Conservation (phyloP, 2,113 vertebrate species). For the Hystrix cristata region DNA sequence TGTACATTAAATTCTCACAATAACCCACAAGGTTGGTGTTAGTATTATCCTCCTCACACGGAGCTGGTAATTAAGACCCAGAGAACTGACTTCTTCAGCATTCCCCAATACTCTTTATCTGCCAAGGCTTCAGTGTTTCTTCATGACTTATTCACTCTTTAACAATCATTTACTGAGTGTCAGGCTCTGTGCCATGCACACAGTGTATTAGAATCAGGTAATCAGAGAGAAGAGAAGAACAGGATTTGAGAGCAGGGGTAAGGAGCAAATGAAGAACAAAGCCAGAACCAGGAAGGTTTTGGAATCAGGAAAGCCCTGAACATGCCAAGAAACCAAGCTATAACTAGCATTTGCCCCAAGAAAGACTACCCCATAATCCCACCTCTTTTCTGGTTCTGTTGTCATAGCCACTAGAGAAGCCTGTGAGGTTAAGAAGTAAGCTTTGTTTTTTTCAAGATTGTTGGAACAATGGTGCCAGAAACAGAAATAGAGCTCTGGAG, state of each 20-base stretch:
- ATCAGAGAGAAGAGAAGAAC: neutral
- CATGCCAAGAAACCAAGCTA: neutral
- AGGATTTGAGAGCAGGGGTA: neutral
- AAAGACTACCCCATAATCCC: neutral
- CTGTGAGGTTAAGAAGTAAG: neutral
- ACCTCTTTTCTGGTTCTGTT: neutral
- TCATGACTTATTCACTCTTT: neutral
- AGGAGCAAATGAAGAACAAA: neutral
- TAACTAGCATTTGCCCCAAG: neutral
- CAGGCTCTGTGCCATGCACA: neutral
- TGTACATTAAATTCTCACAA: neutral
- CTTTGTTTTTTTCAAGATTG: neutral
- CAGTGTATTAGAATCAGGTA: neutral
- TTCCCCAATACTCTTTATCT: neutral
- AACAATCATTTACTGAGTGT: neutral
- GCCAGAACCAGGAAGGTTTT: neutral
- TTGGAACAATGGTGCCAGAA: neutral
- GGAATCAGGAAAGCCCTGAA: neutral
- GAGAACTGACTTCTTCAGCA: neutral
- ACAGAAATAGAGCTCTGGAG: neutral
- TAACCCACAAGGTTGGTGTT: too few relatives aligned
- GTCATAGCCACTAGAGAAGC: slow-evolving; percentile 15
- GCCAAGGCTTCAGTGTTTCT: neutral
- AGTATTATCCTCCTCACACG: neutral
- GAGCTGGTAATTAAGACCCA: neutral